These are phyloP conservation scores for Corythornis madagascariensis DNA, from an alignment of 2,113 vertebrate species.

Conservation along the genomic window DNA sequence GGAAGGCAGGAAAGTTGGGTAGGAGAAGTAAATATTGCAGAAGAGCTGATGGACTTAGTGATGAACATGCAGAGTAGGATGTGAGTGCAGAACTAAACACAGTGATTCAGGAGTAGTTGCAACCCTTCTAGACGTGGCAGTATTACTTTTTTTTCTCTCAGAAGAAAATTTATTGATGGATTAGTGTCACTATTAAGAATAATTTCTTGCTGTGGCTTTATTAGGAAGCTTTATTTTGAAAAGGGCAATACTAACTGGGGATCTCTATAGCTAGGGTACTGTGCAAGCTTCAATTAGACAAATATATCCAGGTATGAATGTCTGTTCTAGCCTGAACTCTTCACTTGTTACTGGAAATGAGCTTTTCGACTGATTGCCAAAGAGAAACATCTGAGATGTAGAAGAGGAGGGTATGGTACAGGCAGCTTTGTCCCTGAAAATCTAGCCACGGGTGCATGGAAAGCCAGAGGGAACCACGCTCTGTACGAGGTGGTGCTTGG, in stretches of 20 bases:
- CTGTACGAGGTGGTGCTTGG: not conserved
- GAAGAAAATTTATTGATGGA: not conserved
- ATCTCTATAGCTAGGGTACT: not conserved
- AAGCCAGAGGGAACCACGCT: not conserved
- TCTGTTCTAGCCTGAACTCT: not conserved
- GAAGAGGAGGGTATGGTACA: not conserved
- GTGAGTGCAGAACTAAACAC: not conserved
- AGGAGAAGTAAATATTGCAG: not conserved
- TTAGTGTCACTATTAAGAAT: not conserved
- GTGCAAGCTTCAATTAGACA: not conserved
- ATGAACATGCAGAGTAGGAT: not conserved
- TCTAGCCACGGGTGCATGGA: rapidly evolving
- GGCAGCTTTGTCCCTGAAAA: not conserved
- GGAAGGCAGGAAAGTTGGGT: not conserved
- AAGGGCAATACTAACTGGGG: not conserved
- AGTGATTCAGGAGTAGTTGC: not conserved
- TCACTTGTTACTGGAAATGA: not conserved
- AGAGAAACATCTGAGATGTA: not conserved
- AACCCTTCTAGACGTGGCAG: not conserved
- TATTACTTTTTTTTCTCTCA: not conserved
- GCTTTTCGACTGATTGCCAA: not conserved
- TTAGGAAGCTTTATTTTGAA: not conserved
- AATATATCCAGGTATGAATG: not conserved
- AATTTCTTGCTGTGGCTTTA: not conserved
- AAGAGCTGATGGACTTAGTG: not conserved